Evolutionary conservation across 2,113 vertebrate species (phyloP), one percentile per base, ranked within the genome.

Genomic region (Hucho hucho): DNA sequence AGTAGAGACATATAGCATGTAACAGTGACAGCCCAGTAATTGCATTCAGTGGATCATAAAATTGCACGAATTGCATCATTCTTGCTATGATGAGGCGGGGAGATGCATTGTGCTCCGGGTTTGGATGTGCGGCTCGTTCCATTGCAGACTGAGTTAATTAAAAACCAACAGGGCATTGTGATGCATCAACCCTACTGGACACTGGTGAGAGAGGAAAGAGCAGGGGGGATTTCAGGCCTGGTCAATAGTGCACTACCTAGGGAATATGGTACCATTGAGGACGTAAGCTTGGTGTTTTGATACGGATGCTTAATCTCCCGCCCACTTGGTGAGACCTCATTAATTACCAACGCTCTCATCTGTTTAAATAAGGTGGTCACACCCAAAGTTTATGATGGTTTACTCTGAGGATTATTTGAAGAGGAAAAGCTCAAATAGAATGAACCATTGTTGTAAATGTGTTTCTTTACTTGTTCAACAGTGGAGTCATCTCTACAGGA

Each of bases 1-100:
- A 65, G 72, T 69, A 68, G 29, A 64, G 2, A n/a, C 46, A 20
- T 3, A 70, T 24, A 64, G n/a, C 20, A 46, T 47, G 43, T 1
- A 22, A 64, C 76, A 73, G 79, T 88, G 90, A 88, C 85, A 89
- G 78, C 66, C 87, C 81, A 73, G 83, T 87, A 88, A 88, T 88
- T 89, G 80, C 79, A 81, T 88, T 85, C 86, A 85, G 81, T 74
- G 83, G 81, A 80, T 90, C 87, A 87, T 87, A 87, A 89, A 88
- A 85, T 89, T 88, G 81, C 85, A 81, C 12, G 18, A 71, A 84
- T 88, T 90, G 87, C 85, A 83, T 90, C 89, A 89, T 66, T 83
- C 81, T 88, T 80, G 81, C 79, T 73, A 65, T 2, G 71, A 73
- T 76, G 84, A 82, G 69, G 25, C 37, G 18, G n/a, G 7, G n/a